Percentiles rank a stretch among this genome's conserved stretches.
phyloP scores from a whole-genome alignment of 1,140 invertebrate genomes.

The Macrobrachium nipponense region DNA sequence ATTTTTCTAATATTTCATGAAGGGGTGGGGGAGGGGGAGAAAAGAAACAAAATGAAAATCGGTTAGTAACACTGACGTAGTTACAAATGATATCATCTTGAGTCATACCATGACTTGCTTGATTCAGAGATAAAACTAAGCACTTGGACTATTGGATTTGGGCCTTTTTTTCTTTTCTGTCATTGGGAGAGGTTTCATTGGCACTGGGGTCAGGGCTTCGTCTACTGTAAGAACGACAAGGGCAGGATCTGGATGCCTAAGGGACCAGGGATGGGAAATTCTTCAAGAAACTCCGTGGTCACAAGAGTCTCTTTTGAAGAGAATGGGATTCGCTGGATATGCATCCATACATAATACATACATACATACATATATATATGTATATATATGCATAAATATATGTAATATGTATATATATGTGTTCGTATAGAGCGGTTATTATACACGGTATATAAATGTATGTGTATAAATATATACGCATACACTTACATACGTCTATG shows the following conservation, averaged over 20 bases:
- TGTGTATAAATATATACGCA: constrained; percentile 25
- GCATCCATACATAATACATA: background rate
- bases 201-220: too few relatives aligned
- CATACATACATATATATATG: constrained; percentile 24
- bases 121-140: constrained; percentile 7
- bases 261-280: too few relatives aligned
- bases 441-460: background rate
- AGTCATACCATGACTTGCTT: background rate
- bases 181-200: too few relatives aligned
- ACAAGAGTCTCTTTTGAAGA: too few relatives aligned
- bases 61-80: constrained; percentile 30
- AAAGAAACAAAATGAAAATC: constrained; percentile 52
- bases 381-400: constrained; percentile 27
- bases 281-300: too few relatives aligned
- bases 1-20: constrained; percentile 62
- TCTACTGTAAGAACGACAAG: too few relatives aligned
- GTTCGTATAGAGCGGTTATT: background rate
- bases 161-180: too few relatives aligned
- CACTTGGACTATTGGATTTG: background rate
- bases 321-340: too few relatives aligned
- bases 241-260: too few relatives aligned
- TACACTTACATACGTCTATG: background rate
- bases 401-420: background rate
- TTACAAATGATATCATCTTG: constrained; percentile 17
- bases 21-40: constrained; percentile 28